These are phyloP conservation scores for Xylota sylvarum DNA, from an alignment of 2,888 invertebrate species.

Conservation along the genomic window DNA sequence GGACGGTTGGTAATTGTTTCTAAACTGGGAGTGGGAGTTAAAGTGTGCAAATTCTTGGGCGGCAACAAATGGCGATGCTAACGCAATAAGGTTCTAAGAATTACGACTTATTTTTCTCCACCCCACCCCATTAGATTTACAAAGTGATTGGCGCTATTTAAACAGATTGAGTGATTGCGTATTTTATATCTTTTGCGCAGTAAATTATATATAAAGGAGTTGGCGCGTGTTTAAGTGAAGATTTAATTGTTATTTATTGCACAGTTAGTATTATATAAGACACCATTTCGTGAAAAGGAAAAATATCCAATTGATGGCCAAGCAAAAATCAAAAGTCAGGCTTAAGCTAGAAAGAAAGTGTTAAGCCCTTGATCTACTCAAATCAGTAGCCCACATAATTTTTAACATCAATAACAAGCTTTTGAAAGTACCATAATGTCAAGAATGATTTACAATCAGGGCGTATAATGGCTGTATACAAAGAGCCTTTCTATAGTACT, in stretches of 20 bases:
- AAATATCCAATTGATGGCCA: no score
- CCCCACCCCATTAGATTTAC: neutral
- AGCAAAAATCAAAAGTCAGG: no score
- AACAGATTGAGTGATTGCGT: neutral
- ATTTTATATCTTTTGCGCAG: neutral
- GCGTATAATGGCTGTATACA: no score
- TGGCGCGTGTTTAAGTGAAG: constrained; percentile 21
- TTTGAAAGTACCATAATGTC: no score
- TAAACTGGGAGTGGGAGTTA: neutral
- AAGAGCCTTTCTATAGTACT: no score
- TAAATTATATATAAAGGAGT: constrained; percentile 1
- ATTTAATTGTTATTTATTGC: neutral
- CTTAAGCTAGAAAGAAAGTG: no score
- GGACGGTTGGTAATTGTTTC: neutral
- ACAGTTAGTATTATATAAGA: no score
- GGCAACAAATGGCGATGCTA: constrained; percentile 9
- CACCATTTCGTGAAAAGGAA: no score
- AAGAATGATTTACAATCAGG: no score
- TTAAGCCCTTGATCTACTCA: no score
- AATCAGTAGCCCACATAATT: no score
- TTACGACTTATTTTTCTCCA: neutral
- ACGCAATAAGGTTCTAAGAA: constrained; percentile 23
- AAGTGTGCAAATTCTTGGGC: neutral
- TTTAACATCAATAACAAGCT: no score
- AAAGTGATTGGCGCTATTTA: constrained; percentile 1